phyloP scores from a whole-genome alignment of 2,113 vertebrate genomes.

The Datnioides undecimradiatus region DNA sequence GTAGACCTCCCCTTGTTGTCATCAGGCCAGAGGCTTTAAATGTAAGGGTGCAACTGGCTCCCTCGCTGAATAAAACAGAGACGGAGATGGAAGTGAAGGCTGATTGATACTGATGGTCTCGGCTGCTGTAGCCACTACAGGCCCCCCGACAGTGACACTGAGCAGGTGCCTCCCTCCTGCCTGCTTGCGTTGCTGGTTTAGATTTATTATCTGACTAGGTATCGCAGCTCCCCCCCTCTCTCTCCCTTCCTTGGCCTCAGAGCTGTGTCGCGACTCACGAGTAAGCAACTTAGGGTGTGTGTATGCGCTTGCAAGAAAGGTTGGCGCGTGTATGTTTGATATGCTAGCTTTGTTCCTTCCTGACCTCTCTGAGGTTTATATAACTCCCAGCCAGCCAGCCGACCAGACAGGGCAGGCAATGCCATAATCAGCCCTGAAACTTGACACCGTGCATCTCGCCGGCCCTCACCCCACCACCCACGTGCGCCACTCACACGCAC shows the following conservation, averaged over 20 bases:
- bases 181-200: slow-evolving; percentile 45
- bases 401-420: slow-evolving; percentile 58
- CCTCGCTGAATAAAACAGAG: slow-evolving; percentile 9
- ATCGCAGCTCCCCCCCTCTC: slow-evolving; percentile 1
- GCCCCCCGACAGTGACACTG: slow-evolving; percentile 37
- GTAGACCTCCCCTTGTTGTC: no score
- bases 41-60: neutral
- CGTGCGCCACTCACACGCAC: slow-evolving; percentile 6
- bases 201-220: slow-evolving; percentile 51
- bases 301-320: neutral
- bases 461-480: slow-evolving; percentile 20
- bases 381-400: slow-evolving; percentile 64
- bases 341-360: slow-evolving; percentile 71
- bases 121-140: slow-evolving; percentile 26
- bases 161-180: slow-evolving; percentile 63
- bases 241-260: slow-evolving; percentile 19
- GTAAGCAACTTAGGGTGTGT: slow-evolving; percentile 12
- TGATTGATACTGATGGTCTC: slow-evolving; percentile 50
- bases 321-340: slow-evolving; percentile 16
- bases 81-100: slow-evolving; percentile 28
- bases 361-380: slow-evolving; percentile 77
- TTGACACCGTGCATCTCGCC: slow-evolving; percentile 70
- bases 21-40: slow-evolving; percentile 15
- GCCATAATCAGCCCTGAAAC: slow-evolving; percentile 80
- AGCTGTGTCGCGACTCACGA: slow-evolving; percentile 4